phyloP scores from a whole-genome alignment of 2,113 vertebrate genomes.

The Eptesicus fuscus region DNA sequence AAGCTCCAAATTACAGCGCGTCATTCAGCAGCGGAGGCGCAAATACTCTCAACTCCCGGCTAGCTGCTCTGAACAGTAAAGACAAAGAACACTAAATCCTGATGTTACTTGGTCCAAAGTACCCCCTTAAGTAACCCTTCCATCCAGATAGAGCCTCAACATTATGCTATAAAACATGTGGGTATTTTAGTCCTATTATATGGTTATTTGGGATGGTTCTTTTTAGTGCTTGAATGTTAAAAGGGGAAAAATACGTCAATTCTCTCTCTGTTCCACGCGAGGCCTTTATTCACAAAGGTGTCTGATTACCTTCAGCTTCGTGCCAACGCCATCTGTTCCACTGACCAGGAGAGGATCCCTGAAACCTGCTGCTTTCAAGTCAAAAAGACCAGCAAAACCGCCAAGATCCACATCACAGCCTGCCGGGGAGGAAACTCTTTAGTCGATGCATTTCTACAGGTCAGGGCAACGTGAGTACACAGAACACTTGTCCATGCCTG shows the following conservation, averaged over 20 bases:
- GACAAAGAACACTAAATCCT: not conserved
- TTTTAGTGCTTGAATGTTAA: not conserved
- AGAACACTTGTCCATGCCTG: not conserved
- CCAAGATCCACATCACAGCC: constrained; percentile 95
- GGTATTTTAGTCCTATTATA: not conserved
- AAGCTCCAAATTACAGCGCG: not conserved
- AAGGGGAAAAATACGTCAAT: not conserved
- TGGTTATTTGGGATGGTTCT: not conserved
- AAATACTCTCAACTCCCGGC: not conserved
- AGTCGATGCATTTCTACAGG: not conserved
- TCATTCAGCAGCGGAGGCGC: not conserved
- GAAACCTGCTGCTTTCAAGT: constrained; percentile 95
- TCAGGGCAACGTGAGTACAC: not conserved
- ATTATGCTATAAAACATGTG: not conserved
- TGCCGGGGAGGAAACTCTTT: constrained; percentile 68
- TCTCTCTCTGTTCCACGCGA: not conserved
- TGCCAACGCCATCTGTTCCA: constrained; percentile 97
- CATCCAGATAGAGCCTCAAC: not conserved
- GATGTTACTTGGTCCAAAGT: not conserved
- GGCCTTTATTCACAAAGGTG: not conserved
- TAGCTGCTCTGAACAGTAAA: not conserved
- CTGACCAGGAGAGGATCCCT: constrained; percentile 93
- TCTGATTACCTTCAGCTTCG: constrained; percentile 94
- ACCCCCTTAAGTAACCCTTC: not conserved
- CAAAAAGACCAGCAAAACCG: constrained; percentile 96